phyloP scores from a whole-genome alignment of 2,888 invertebrate genomes.

The Stenchaetothrips biformis region DNA sequence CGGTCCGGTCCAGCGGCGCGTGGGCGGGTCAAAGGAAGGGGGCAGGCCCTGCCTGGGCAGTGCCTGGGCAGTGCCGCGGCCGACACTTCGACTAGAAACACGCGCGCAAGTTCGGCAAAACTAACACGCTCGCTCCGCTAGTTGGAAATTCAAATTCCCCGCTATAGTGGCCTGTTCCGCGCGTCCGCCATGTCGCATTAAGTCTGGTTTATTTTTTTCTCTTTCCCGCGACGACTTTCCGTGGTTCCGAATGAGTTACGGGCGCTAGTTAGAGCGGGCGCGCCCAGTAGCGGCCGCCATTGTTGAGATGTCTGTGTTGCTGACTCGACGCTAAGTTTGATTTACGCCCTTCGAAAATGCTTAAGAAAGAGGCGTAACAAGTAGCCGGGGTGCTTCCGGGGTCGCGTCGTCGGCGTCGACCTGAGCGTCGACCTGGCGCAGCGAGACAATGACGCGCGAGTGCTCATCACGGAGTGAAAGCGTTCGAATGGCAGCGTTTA shows the following conservation, averaged over 20 bases:
- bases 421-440: neutral
- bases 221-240: neutral
- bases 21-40: neutral
- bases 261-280: neutral
- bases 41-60: too few species aligned
- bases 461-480: neutral
- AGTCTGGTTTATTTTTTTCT: too few species aligned
- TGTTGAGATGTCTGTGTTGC: neutral
- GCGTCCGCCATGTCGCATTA: too few species aligned
- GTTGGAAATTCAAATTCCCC: too few species aligned
- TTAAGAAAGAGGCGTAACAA: neutral
- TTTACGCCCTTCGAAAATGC: neutral
- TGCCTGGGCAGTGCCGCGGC: too few species aligned
- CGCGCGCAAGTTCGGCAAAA: too few species aligned
- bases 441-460: neutral
- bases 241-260: slow-evolving; percentile 5
- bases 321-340: slow-evolving; percentile 10
- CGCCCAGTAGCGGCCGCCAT: neutral
- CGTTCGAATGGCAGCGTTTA: neutral
- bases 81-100: too few species aligned
- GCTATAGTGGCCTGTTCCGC: too few species aligned
- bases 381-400: neutral
- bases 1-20: neutral
- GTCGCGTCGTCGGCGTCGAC: too few species aligned
- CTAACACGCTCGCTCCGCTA: too few species aligned